Evolutionary conservation across 1,140 invertebrate species (phyloP), one percentile per base, ranked within the genome.

Genomic region (Carposina sasakii): DNA sequence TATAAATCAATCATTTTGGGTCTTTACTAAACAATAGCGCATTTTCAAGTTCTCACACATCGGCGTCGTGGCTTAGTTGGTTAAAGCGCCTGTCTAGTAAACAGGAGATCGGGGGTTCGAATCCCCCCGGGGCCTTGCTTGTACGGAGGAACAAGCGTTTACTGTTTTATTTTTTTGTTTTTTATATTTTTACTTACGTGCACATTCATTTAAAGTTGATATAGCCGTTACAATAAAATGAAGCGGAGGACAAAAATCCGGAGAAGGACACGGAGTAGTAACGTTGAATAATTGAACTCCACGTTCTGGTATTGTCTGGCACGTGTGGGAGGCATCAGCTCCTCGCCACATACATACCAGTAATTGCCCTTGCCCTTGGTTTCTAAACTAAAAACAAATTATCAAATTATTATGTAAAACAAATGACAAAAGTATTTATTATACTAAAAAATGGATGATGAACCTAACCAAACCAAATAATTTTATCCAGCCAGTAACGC

Each of bases 81-180:
- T 88, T 87, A 87, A 88, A 88, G 87, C 86, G 87, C 87, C 87
- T 88, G 87, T 88, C 87, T 88, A 88, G 87, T 88, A 88, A 87
- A 87, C 86, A 88, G 86, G 86, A 88, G 86, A 88, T 88, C 86
- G 82, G 68, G 87, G 81, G 86, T 88, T 88, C 87, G 87, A 88
- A 88, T 89, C 87, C 84, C 87, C 79, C 85, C 87, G 87, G 87
- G 85, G 87, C 85, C 86, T 87, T 42, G 44, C 33, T n/a, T 52
- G 48, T 48, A 54, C n/a, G 19, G 24, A 20, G 22, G 19, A 37
- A 19, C 40, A 12, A 8, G 21, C 34, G 52, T 55, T 45, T 54
- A 36, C n/a, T 50, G 43, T 55, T 52, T 50, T 52, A 50, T 53
- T 50, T 54, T 46, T 31, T 34, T 13, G 30, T 13, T 21, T 26